A percentile compares a stretch with the other conserved stretches of the same genome.
Evolutionary conservation across 2,797 vertebrate genomes (phyloP).

Genomic region (Alcedo atthis): DNA sequence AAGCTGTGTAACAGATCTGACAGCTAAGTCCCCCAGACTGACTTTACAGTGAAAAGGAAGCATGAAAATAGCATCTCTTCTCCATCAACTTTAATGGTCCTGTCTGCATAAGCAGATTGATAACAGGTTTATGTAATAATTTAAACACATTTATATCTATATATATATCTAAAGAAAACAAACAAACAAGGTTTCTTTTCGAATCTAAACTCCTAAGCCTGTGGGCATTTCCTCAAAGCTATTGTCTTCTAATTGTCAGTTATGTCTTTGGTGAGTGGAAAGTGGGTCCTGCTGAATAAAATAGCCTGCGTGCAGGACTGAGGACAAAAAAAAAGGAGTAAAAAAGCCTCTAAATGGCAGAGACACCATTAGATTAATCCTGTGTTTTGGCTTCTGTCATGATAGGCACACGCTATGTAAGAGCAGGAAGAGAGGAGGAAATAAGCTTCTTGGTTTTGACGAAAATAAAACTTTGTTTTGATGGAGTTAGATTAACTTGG

Average conservation of each 20-base stretch:
- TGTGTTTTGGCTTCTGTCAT: background rate
- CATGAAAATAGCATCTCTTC: background rate
- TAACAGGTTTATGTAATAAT: background rate
- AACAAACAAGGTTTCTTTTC: background rate
- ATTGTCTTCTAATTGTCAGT: background rate
- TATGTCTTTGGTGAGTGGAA: background rate
- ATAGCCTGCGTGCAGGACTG: background rate
- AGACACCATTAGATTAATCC: background rate
- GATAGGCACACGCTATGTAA: background rate
- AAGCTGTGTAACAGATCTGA: background rate
- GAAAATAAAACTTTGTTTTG: slow-evolving; percentile 17
- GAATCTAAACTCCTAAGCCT: background rate
- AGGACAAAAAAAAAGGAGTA: background rate
- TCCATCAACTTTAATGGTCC: background rate
- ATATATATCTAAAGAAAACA: too few relatives aligned
- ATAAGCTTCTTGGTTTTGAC: background rate
- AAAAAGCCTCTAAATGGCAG: background rate
- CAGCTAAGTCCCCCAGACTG: background rate
- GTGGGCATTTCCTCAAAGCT: background rate
- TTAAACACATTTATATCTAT: background rate
- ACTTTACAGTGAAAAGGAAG: background rate
- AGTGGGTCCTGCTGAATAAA: background rate
- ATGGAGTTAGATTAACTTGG: background rate
- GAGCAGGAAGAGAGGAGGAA: background rate
- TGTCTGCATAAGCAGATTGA: background rate